A percentile compares a stretch with the other conserved stretches of the same genome.
Evolutionary conservation across 1,140 invertebrate species (phyloP).

Genomic region (Diabrotica virgifera): DNA sequence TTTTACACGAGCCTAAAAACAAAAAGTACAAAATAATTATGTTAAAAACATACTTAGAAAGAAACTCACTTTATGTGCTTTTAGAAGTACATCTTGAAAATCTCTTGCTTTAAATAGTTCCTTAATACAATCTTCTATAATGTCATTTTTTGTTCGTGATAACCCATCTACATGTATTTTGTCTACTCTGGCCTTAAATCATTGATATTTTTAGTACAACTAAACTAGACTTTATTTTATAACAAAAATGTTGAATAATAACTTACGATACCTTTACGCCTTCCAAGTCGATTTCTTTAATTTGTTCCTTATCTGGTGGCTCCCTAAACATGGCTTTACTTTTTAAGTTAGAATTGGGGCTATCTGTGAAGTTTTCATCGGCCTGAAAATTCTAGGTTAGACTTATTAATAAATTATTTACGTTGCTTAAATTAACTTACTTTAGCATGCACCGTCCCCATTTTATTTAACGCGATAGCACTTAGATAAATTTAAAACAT

Average conservation of each 20-base stretch:
- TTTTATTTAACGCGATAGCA: slow-evolving; percentile 15
- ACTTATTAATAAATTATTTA: not conserved
- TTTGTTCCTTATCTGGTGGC: slow-evolving; percentile 12
- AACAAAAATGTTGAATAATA: not conserved
- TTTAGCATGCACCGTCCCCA: slow-evolving; percentile 32
- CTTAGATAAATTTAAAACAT: slow-evolving; percentile 12
- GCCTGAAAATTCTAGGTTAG: slow-evolving; percentile 28
- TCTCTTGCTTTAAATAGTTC: slow-evolving; percentile 70
- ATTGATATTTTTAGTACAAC: not conserved
- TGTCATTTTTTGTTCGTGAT: slow-evolving; percentile 78
- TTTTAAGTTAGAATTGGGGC: slow-evolving; percentile 14
- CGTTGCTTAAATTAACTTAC: slow-evolving; percentile 9
- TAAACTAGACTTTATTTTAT: not conserved
- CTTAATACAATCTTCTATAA: slow-evolving; percentile 67
- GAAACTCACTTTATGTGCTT: slow-evolving; percentile 53
- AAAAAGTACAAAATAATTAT: not conserved
- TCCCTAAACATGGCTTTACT: slow-evolving; percentile 22
- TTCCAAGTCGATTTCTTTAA: slow-evolving; percentile 30
- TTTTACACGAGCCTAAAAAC: slow-evolving; percentile 59
- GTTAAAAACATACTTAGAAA: not conserved
- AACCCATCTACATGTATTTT: slow-evolving; percentile 77
- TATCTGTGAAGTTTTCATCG: slow-evolving; percentile 24
- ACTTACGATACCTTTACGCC: slow-evolving; percentile 21
- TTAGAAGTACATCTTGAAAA: slow-evolving; percentile 63
- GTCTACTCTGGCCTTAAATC: slow-evolving; percentile 68